Evolutionary conservation across 2,797 vertebrate genomes (phyloP).

Genomic region (Hyperoplus immaculatus): DNA sequence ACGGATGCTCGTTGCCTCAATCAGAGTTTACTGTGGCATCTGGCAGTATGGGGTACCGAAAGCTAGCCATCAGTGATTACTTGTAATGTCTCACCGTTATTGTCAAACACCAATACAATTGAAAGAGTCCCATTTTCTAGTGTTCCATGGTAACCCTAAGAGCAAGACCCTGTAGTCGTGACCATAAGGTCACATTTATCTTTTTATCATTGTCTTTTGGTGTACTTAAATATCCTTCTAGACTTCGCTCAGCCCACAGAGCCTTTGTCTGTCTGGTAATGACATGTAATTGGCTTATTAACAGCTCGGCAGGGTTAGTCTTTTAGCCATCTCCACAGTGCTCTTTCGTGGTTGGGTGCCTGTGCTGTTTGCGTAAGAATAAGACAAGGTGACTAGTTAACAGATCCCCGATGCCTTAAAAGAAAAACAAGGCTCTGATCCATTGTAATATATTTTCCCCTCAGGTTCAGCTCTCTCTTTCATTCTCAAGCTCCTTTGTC

Average conservation of each 20-base stretch:
- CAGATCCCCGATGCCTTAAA: conserved; percentile 55
- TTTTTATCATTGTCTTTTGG: conserved; percentile 45
- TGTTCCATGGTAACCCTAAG: conserved; percentile 26
- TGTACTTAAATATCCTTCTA: conserved; percentile 31
- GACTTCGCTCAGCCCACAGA: conserved; percentile 37
- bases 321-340: conserved; percentile 37
- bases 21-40: conserved; percentile 65
- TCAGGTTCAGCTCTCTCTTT: conserved; percentile 3
- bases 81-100: conserved; percentile 45
- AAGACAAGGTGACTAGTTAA: conserved; percentile 53
- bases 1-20: conserved; percentile 61
- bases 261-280: conserved; percentile 53
- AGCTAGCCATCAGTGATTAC: conserved; percentile 60
- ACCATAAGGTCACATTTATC: conserved; percentile 20
- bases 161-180: conserved; percentile 23
- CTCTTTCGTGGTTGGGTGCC: conserved; percentile 36
- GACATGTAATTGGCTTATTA: conserved; percentile 66
- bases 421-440: conserved; percentile 17
- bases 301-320: conserved; percentile 47
- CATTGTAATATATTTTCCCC: conserved; percentile 7
- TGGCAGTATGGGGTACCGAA: conserved; percentile 73
- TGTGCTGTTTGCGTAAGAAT: conserved; percentile 42
- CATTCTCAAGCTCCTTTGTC: conserved; percentile 8
- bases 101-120: conserved; percentile 59
- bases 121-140: conserved; percentile 22